Conservation (phyloP, 2,888 invertebrate genomes). For the Apocheima hispidaria region DNA sequence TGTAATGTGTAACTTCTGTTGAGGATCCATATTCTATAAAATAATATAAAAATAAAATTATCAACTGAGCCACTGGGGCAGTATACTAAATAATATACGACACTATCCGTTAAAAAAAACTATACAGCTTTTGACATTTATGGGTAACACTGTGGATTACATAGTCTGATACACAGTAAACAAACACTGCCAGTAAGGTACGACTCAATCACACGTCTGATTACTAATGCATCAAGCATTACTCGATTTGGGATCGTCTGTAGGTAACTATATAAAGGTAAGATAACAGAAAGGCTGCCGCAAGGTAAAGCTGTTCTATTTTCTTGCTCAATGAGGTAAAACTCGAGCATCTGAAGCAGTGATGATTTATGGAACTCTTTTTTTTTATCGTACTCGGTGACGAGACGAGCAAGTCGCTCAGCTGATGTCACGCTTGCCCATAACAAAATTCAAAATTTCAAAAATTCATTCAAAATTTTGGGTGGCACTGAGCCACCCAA, state of each 20-base stretch:
- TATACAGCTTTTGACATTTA: background rate
- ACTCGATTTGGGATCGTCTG: background rate
- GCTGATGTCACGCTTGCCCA: no score
- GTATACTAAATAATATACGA: no score
- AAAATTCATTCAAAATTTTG: no score
- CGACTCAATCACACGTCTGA: slow-evolving; percentile 11
- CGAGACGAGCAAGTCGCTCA: no score
- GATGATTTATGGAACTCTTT: background rate
- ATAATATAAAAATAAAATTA: no score
- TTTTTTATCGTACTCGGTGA: no score
- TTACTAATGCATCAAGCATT: slow-evolving; percentile 8
- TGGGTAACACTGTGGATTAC: background rate
- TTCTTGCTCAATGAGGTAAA: background rate
- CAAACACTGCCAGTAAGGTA: background rate
- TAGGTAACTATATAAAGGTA: background rate
- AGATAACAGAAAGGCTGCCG: background rate
- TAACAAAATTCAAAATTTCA: no score
- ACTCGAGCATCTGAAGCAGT: background rate
- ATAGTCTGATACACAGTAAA: background rate
- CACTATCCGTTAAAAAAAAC: background rate
- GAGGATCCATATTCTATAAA: no score
- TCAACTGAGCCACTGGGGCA: no score
- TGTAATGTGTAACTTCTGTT: no score
- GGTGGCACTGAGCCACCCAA: no score
- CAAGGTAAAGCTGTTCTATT: background rate